Conservation (phyloP, 2,888 invertebrate species). For the Panopea generosa region DNA sequence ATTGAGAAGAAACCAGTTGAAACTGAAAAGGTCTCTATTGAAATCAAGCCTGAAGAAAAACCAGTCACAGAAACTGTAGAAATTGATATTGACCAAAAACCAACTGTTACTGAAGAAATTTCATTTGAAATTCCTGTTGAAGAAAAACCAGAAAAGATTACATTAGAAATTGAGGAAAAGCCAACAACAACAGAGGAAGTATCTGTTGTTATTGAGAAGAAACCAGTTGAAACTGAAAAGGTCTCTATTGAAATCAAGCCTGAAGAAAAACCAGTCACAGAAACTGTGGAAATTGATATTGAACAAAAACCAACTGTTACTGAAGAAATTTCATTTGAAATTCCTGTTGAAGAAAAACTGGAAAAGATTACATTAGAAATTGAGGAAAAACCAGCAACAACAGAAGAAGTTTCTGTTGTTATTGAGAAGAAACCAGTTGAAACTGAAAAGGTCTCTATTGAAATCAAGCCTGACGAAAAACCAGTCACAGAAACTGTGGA, state of each 20-base stretch:
- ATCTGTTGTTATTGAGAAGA: no score
- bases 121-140: slow-evolving; percentile 14
- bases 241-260: slow-evolving; percentile 2
- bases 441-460: slow-evolving; percentile 37
- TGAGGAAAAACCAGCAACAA: neutral
- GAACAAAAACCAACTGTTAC: no score
- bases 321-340: slow-evolving; percentile 21
- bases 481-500: slow-evolving; percentile 43
- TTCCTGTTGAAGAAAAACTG: no score
- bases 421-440: slow-evolving; percentile 13
- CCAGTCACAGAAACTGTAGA: neutral
- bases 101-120: slow-evolving; percentile 12
- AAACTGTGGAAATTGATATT: no score
- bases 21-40: slow-evolving; percentile 4
- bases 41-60: slow-evolving; percentile 6
- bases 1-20: slow-evolving; percentile 14
- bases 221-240: slow-evolving; percentile 4
- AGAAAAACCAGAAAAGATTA: slow-evolving; percentile 18
- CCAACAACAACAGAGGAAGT: no score
- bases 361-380: neutral
- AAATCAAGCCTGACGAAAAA: slow-evolving; percentile 36
- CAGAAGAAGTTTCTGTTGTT: slow-evolving; percentile 6
- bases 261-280: no score
- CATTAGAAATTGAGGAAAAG: slow-evolving; percentile 6
- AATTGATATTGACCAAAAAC: slow-evolving; percentile 10